phyloP scores from a whole-genome alignment of 1,140 invertebrate species.

The Lordiphosa stackelbergi region DNA sequence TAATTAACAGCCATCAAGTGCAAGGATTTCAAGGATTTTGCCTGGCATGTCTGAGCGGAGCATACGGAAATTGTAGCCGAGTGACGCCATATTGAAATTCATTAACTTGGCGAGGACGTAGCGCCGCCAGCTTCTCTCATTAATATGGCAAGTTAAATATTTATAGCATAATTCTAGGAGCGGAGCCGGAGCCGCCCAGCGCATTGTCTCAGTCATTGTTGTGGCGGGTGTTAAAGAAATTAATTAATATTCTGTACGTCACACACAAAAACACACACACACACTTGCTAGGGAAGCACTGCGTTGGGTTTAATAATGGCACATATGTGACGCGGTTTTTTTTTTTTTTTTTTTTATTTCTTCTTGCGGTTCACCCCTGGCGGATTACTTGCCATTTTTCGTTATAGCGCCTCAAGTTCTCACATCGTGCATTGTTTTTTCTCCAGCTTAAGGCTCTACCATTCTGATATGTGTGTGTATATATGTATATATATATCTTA shows the following conservation, averaged over 20 bases:
- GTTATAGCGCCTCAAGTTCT: constrained; percentile 42
- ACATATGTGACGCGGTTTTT: constrained; percentile 59
- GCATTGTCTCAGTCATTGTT: constrained; percentile 69
- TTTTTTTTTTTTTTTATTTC: constrained; percentile 19
- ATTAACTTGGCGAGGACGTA: constrained; percentile 55
- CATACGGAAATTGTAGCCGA: constrained; percentile 19
- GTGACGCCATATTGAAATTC: constrained; percentile 72
- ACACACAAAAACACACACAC: constrained; percentile 2
- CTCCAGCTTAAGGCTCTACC: constrained; percentile 35
- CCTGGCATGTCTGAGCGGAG: constrained; percentile 21
- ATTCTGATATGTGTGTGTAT: constrained; percentile 22
- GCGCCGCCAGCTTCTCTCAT: constrained; percentile 50
- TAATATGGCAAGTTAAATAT: constrained; percentile 75
- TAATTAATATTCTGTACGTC: constrained; percentile 68
- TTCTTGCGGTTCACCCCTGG: constrained; percentile 48
- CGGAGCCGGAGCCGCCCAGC: constrained; percentile 49
- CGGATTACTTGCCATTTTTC: constrained; percentile 51
- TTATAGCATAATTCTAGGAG: constrained; percentile 72
- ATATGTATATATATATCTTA: constrained; percentile 26
- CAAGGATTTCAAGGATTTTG: constrained; percentile 64
- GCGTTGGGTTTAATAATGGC: constrained; percentile 61
- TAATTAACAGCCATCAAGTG: constrained; percentile 73
- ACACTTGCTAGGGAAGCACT: constrained; percentile 7
- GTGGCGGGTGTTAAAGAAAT: constrained; percentile 69
- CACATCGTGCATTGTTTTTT: constrained; percentile 37